Evolutionary conservation across 2,113 vertebrate genomes (phyloP).

Genomic region (Oreochromis aureus): DNA sequence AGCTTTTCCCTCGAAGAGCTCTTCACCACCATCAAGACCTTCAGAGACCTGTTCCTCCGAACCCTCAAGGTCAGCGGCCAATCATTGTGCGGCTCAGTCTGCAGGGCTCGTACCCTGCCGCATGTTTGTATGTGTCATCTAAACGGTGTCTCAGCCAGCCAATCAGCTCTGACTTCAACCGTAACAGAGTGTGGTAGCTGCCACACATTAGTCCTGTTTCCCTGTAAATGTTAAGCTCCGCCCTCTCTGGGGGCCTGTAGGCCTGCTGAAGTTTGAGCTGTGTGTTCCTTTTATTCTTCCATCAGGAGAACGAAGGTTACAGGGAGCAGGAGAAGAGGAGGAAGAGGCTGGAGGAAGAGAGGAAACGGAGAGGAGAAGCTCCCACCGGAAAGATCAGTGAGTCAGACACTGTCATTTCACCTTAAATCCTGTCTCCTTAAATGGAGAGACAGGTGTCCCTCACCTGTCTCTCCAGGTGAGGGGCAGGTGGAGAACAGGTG

Average conservation of each 20-base stretch:
- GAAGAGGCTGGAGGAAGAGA: slow-evolving; percentile 16
- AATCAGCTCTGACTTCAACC: background rate
- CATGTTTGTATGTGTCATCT: background rate
- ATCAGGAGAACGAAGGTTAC: slow-evolving; percentile 14
- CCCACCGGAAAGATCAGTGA: slow-evolving; percentile 1
- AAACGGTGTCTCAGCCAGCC: background rate
- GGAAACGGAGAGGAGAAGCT: slow-evolving; percentile 1
- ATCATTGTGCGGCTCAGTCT: background rate
- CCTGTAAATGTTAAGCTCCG: background rate
- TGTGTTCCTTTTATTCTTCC: background rate
- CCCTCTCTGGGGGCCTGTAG: background rate
- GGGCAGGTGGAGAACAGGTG: background rate
- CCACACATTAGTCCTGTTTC: background rate
- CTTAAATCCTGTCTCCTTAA: background rate
- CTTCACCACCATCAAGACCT: slow-evolving; percentile 81
- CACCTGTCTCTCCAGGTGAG: background rate
- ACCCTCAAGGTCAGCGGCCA: slow-evolving; percentile 77
- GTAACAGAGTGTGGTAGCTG: background rate
- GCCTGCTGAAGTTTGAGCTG: background rate
- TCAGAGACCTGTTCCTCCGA: slow-evolving; percentile 80
- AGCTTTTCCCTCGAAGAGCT: slow-evolving; percentile 82
- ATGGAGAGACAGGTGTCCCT: background rate
- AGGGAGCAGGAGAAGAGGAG: slow-evolving; percentile 22
- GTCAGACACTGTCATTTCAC: background rate
- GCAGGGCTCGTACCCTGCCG: background rate